Base-by-base conservation (phyloP, 2,113 vertebrate species). In the Misgurnus mizolepis region DNA sequence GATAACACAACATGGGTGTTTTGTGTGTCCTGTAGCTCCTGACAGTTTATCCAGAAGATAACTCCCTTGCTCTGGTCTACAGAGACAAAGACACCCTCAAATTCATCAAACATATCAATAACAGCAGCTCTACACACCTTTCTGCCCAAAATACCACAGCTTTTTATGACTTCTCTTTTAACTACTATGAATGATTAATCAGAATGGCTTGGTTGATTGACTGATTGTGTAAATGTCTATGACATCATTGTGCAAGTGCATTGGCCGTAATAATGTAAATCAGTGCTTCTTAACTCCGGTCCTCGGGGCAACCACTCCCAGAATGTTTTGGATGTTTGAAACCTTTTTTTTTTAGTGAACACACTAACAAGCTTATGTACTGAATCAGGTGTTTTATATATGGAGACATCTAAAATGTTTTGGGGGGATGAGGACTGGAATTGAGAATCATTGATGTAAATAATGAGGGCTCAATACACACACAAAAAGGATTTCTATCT, bases 21-120 rank as follows among this genome's bases (percentile, higher is more conserved):
- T 86, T 5, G 5, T 88, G 72, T 68, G n/a, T 55, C 84, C 86
- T 17, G 78, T 76, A 99, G 97, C 93, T 99, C 55, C 90, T 99
- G 78, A 96, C 95, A 0, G 94, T 99, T 68, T 94, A 93, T 85
- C 98, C 97, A 69, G 96, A 99, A 86, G 94, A 95, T 82, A 99
- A 99, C 86, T 96, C 94, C 53, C 91, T 99, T 80, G 96, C 95
- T 14, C 89, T 99, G 41, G 91, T 99, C 83, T 99, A 97, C 87
- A 94, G 96, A 92, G 98, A 99, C 86, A 96, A 90, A 90, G 96
- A 99, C 87, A 99, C 97, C 0, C 92, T 98, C 80, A 96, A 94
- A 83, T 99, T 99, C 86, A 95, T 99, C 84, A 99, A 99, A 88
- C 94, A 98, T 40, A 83, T 99, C 86, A 99, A 98, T 86, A 93